These are phyloP conservation scores for Phoxinus phoxinus DNA, from an alignment of 2,113 vertebrate genomes.

Conservation along the genomic window DNA sequence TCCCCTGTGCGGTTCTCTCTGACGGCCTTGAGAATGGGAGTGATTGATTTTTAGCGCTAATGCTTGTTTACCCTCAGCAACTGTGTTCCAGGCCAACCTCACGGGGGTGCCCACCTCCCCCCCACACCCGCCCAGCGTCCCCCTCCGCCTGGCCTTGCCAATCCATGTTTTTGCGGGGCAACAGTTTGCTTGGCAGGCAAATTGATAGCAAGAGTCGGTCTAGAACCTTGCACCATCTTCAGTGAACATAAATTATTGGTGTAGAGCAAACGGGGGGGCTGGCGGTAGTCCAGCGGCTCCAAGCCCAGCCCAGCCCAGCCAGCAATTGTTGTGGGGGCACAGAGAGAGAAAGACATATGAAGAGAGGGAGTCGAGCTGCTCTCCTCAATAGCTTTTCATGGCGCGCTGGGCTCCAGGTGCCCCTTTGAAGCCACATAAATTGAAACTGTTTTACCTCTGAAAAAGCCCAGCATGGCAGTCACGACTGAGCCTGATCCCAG, in stretches of 20 bases:
- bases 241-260: conserved; percentile 93
- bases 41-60: conserved; percentile 82
- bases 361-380: conserved; percentile 68
- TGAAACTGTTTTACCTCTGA: conserved; percentile 86
- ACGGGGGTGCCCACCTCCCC: conserved; percentile 69
- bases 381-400: conserved; percentile 78
- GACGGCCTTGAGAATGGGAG: conserved; percentile 77
- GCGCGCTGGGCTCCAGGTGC: conserved; percentile 76
- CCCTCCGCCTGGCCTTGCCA: conserved; percentile 58
- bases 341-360: conserved; percentile 46
- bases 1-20: conserved; percentile 41
- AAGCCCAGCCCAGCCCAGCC: conserved; percentile 81
- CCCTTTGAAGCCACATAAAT: conserved; percentile 83
- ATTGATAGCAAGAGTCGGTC: conserved; percentile 84
- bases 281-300: conserved; percentile 79
- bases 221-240: conserved; percentile 89
- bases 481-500: conserved; percentile 73
- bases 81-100: conserved; percentile 77
- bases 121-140: conserved; percentile 43
- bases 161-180: conserved; percentile 75
- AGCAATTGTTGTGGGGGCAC: conserved; percentile 83
- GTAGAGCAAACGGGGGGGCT: conserved; percentile 88
- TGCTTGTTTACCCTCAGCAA: conserved; percentile 77
- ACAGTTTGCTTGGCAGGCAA: conserved; percentile 84
- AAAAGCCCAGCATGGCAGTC: conserved; percentile 70